Base-by-base conservation (phyloP, 1,140 invertebrate genomes). In the Drosophila saltans region DNA sequence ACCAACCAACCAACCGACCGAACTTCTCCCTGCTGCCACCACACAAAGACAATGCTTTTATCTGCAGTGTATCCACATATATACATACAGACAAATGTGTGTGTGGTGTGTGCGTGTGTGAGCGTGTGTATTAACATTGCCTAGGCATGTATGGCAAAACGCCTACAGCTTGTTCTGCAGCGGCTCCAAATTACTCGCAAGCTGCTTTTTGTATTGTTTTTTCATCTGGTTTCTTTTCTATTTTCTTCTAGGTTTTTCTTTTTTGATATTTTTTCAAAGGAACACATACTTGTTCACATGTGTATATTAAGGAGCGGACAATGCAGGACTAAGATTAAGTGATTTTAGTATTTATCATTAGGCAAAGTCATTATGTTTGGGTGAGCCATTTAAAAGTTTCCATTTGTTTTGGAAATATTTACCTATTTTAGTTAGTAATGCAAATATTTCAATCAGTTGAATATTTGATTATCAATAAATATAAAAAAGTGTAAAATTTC, bases 141-240 rank as follows among this genome's bases (percentile, higher is more conserved):
- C 82, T 73, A 80, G 40, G 69, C 60, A 52, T 72, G 70, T 80
- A 68, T 70, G 68, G 62, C 59, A 70, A 64, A 80, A 52, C 68
- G 83, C 83, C 84, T 75, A 66, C 62, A 88, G 83, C 84, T 78
- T 89, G 74, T 71, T 76, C 75, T 76, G 58, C 69, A 74, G 57
- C 76, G 69, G 45, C 72, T 81, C 66, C 62, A 88, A 85, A 85
- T 85, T 85, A 85, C 76, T 83, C 70, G 78, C 83, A 60, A 80
- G 80, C 75, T 72, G 77, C 65, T 62, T 65, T 62, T 77, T 77
- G 73, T 70, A 77, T 77, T 77, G 73, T 77, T 64, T 77, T 70
- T 70, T 77, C 67, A 77, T 70, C 61, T 48, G 57, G 59, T 58
- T 40, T 55, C 33, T 57, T 10, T 57, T n/a, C 55, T 41, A 40